phyloP scores from a whole-genome alignment of 2,113 vertebrate species.

The Stigmatopora argus region DNA sequence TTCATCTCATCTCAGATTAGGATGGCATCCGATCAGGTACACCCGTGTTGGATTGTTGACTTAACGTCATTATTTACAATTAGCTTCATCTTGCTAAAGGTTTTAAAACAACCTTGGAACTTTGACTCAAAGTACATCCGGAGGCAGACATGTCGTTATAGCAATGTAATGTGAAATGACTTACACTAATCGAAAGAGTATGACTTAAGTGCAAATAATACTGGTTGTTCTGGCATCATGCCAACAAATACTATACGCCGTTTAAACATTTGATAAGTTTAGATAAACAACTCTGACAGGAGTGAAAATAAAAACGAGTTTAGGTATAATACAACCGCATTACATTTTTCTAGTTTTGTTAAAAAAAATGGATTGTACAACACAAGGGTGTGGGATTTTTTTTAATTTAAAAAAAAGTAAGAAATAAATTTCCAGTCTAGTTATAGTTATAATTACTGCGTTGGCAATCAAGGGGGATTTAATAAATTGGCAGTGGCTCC shows the following conservation, averaged over 20 bases:
- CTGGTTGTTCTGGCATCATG: not conserved
- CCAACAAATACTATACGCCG: not conserved
- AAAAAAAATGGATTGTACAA: not conserved
- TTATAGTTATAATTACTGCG: no score
- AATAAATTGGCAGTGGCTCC: no score
- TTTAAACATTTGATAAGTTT: not conserved
- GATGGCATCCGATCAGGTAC: conserved; percentile 71
- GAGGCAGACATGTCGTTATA: not conserved
- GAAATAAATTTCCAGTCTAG: no score
- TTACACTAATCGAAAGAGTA: not conserved
- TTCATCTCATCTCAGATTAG: conserved; percentile 56
- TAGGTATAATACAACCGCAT: not conserved
- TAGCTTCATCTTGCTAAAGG: conserved; percentile 37
- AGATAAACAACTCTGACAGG: not conserved
- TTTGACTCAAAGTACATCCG: not conserved
- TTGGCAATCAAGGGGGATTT: no score
- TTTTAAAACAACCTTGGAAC: not conserved
- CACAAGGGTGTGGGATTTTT: not conserved
- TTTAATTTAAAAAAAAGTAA: not conserved
- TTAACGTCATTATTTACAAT: not conserved
- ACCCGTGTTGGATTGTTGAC: not conserved
- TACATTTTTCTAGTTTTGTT: not conserved
- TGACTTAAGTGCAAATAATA: not conserved
- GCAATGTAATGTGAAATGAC: not conserved
- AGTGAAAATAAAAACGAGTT: not conserved